These are phyloP conservation scores for Drosophila yooni DNA, from an alignment of 2,888 invertebrate species.

Conservation along the genomic window DNA sequence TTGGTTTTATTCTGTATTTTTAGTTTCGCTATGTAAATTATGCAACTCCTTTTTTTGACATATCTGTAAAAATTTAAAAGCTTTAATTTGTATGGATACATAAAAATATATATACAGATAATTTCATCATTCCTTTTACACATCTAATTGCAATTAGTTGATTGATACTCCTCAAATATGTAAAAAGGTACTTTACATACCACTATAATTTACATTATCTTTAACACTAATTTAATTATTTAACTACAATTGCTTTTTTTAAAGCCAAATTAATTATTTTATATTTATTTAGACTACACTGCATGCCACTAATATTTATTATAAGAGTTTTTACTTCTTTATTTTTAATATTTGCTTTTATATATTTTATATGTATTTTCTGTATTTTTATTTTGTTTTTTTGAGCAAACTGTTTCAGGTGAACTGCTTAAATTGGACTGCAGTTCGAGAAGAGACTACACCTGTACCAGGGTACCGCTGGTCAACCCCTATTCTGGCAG, in stretches of 20 bases:
- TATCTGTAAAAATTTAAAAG: background rate
- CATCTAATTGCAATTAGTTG: background rate
- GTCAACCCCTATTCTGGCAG: conserved; percentile 1
- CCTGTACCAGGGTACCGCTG: background rate
- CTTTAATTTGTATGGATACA: background rate
- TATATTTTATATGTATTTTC: background rate
- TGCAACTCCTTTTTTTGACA: background rate
- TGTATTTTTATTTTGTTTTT: background rate
- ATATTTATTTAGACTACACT: background rate
- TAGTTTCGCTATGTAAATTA: background rate
- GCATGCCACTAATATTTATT: background rate
- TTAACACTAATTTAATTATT: background rate
- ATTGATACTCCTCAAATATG: background rate
- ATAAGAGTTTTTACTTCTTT: background rate
- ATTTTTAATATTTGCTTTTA: background rate
- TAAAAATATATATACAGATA: background rate
- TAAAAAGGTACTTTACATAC: background rate
- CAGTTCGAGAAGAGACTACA: background rate
- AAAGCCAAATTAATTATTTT: background rate
- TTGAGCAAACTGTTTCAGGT: conserved; percentile 2
- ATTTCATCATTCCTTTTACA: background rate
- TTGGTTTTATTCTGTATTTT: background rate
- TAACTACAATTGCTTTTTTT: background rate
- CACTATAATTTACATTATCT: background rate
- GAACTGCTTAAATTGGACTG: background rate